Evolutionary conservation across 2,888 invertebrate species (phyloP).

Genomic region (Sialis lutaria): DNA sequence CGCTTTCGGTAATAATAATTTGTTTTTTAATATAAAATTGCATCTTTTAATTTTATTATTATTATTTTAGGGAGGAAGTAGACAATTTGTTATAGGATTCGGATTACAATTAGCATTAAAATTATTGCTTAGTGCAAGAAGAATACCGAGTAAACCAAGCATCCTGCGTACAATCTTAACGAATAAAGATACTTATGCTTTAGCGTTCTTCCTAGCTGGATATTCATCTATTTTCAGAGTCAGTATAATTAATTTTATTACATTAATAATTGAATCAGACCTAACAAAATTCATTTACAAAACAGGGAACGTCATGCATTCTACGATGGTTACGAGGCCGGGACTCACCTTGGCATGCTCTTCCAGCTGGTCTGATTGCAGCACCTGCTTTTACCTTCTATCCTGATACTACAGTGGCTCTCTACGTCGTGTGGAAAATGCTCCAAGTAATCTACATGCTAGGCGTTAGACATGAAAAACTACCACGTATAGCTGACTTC

Average conservation of each 20-base stretch:
- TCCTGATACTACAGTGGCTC: constrained; percentile 59
- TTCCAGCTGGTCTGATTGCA: constrained; percentile 53
- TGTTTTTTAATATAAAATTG: background rate
- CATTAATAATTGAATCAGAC: background rate
- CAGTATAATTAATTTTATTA: constrained; percentile 13
- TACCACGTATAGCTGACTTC: constrained; percentile 53
- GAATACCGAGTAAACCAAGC: constrained; percentile 31
- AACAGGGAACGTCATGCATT: constrained; percentile 44
- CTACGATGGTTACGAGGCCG: constrained; percentile 40
- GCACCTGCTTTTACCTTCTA: constrained; percentile 54
- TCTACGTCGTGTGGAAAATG: constrained; percentile 70
- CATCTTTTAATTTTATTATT: background rate
- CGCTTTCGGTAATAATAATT: constrained; percentile 26
- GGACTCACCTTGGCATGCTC: constrained; percentile 43
- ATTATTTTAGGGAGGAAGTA: constrained; percentile 32
- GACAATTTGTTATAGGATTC: constrained; percentile 42
- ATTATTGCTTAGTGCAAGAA: constrained; percentile 34
- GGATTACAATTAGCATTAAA: constrained; percentile 40
- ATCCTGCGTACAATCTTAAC: constrained; percentile 32
- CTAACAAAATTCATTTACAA: constrained; percentile 6
- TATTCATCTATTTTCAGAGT: constrained; percentile 53
- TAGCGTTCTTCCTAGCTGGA: constrained; percentile 51
- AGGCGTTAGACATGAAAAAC: constrained; percentile 42
- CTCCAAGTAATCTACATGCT: constrained; percentile 59
- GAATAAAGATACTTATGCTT: constrained; percentile 33